Evolutionary conservation across 2,797 vertebrate species (phyloP), one percentile per base, ranked within the genome.

Genomic region (Anisognathus igniventris): DNA sequence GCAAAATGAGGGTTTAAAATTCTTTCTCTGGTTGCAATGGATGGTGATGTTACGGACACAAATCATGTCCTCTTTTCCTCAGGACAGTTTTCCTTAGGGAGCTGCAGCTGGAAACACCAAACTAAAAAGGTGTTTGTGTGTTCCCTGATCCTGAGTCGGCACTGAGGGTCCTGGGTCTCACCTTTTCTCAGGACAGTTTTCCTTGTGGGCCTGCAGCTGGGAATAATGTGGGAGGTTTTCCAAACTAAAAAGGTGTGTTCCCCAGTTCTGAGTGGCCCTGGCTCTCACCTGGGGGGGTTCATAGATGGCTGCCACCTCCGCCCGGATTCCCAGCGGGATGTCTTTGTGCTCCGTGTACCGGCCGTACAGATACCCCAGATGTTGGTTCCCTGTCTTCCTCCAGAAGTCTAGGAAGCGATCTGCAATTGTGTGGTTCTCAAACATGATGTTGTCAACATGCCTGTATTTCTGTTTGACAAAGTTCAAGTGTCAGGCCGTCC

Each of bases 361-460:
- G 37, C 99, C 99, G 1, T 99, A 99, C 78, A 99, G 94, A 79
- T 99, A 99, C 1, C 99, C 99, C 58, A 99, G 98, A 64, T 99
- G 98, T 92, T 99, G 99, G 92, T 98, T 99, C 56, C 99, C 99
- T 2, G 99, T 99, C 98, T 99, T 99, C 96, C 99, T 98, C 99
- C 99, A 99, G 97, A 99, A 99, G 98, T 99, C 99, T 72, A 99
- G 98, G 97, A 99, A 99, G 92, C 99, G 99, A 97, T 99, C 99
- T 4, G 99, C 99, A 31, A 99, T 99, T 20, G 99, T 99, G 98
- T 99, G 99, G 95, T 99, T 99, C 98, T 99, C 99, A 97, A 99
- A 99, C 99, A 99, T 99, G 96, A 99, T 99, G 96, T 99, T 99
- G 98, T 99, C 99, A 97, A 99, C 99, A 21, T 99, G 99, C 96